Evolutionary conservation across 2,113 vertebrate genomes (phyloP), one percentile per base, ranked within the genome.

Genomic region (Acanthochromis polyacanthus): DNA sequence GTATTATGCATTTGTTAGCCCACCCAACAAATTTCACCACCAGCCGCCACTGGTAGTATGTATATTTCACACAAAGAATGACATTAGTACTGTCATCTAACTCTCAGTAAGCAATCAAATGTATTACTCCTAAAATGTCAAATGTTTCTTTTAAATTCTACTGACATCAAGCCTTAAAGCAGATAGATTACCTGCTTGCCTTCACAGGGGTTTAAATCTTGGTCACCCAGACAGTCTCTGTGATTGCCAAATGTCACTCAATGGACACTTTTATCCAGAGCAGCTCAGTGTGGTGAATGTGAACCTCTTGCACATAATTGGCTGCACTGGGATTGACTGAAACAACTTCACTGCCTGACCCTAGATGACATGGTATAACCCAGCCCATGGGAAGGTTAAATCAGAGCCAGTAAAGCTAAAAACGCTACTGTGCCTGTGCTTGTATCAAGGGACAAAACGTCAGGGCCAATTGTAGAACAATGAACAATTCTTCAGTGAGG

Each of bases 271-370:
- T 40, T 16, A 63, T 68, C 30, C 19, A 30, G 38, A 71, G 55
- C 64, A 43, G 56, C 50, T 58, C 59, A 38, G 43, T 23, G 20
- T 30, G 65, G 17, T 10, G 28, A 75, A 51, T 58, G 36, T 22
- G 60, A 78, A 66, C 62, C 45, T 68, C 52, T 65, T 36, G 48
- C 17, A 48, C 51, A 71, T 78, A 81, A 81, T 85, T 88, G 59
- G 84, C 74, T 87, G 77, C 53, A 9, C 12, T 51, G 80, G 84
- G 78, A 88, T 28, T 25, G 25, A 67, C 73, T 53, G 52, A 59
- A 64, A 76, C 68, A 79, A 64, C 81, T 57, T 72, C 80, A 36
- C 70, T 61, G 50, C 66, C 71, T 83, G 80, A 89, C 84, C 82
- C 62, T 36, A 10, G 56, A 62, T 51, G 77, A 75, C 79, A 71